Base-by-base conservation (phyloP, 1,140 invertebrate genomes). In the Parapsyche elsis region DNA sequence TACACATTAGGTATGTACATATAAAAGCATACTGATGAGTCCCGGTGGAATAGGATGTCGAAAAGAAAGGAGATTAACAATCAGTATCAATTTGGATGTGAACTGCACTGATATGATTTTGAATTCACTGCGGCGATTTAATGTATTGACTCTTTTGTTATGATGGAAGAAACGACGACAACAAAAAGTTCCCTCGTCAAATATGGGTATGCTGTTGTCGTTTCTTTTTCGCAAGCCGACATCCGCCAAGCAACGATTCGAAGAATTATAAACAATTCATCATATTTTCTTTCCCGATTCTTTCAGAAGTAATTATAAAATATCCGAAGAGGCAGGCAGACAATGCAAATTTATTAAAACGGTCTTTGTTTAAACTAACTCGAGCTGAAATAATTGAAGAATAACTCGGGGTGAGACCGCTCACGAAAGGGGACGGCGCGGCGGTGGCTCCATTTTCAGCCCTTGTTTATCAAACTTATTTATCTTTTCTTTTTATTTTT, bases 281-380 rank as follows among this genome's bases (percentile, higher is more conserved):
- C 81, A 82, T 80, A 82, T 78, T 79, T 79, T 30, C 78, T 76
- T 75, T 53, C 76, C 79, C 71, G 76, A 80, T 80, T 80, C 78
- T 75, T 78, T 82, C 81, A 53, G 64, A 49, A 57, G 81, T 83
- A 80, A 83, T 83, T 83, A 83, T 71, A 79, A 80, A 83, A 80
- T 82, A 78, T 82, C 76, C 73, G 74, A 77, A 78, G 79, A 77
- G 38, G 59, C 38, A 10, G 2, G 45, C 79, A 74, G 79, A 82
- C 79, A 78, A 79, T 83, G 78, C 79, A 76, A 81, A 80, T 79
- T n/a, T n/a, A n/a, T n/a, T 79, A 83, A 83, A 83, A 78, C 76
- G 79, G 76, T 49, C 79, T 81, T 81, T 83, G 81, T 83, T 83
- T 83, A 83, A 83, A 83, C 79, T 83, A 83, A 83, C 76, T 83